A percentile compares a stretch with the other conserved stretches of the same genome.
These are phyloP conservation scores for Tenthredo amoena DNA, from an alignment of 2,888 invertebrate species.

Conservation along the genomic window DNA sequence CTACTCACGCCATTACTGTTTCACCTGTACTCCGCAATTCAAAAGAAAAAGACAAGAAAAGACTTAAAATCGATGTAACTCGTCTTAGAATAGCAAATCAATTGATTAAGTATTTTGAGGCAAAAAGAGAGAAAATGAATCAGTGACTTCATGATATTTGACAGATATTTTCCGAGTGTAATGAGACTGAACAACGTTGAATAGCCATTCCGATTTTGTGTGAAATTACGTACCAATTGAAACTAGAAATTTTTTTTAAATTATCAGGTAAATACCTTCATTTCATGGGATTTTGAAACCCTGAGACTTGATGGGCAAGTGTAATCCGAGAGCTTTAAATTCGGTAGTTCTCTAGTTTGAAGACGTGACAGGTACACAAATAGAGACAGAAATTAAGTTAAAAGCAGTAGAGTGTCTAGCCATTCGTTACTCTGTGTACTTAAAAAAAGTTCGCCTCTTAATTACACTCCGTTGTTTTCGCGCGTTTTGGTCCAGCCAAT, in stretches of 20 bases:
- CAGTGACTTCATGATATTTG: background rate
- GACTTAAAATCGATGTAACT: background rate
- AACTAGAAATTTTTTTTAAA: background rate
- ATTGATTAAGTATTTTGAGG: background rate
- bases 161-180: background rate
- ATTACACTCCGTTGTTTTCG: slow-evolving; percentile 27
- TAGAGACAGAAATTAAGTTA: background rate
- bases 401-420: background rate
- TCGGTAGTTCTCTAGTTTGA: background rate
- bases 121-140: background rate
- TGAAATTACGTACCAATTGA: background rate
- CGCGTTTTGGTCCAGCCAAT: slow-evolving; percentile 20
- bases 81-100: background rate
- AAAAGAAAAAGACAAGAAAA: background rate
- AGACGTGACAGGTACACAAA: background rate
- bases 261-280: background rate
- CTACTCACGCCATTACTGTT: slow-evolving; percentile 51
- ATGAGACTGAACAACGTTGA: no score
- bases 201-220: background rate
- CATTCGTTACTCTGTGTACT: slow-evolving; percentile 27
- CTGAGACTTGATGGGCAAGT: background rate
- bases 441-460: slow-evolving; percentile 13
- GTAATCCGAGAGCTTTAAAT: background rate
- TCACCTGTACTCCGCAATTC: slow-evolving; percentile 48
- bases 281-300: background rate